These are phyloP conservation scores for Vollenhovia emeryi DNA, from an alignment of 1,140 invertebrate genomes.

Conservation along the genomic window DNA sequence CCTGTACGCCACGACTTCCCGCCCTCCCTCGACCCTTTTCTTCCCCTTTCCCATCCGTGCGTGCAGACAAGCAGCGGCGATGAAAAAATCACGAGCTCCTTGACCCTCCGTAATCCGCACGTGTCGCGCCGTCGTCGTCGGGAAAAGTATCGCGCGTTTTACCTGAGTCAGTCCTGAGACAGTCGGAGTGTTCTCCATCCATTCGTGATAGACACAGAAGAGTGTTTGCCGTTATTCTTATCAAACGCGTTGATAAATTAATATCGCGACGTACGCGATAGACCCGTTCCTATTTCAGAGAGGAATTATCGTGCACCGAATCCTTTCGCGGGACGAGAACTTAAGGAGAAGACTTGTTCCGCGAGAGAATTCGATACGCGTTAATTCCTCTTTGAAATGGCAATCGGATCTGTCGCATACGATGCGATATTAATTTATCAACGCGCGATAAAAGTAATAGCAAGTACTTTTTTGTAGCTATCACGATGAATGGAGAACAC, in stretches of 20 bases:
- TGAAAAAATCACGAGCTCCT: conserved; percentile 55
- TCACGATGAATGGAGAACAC: not conserved
- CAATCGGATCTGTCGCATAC: not conserved
- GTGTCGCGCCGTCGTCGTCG: conserved; percentile 3
- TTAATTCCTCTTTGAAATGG: not conserved
- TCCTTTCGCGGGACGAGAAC: too few species aligned
- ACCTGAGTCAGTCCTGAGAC: too few species aligned
- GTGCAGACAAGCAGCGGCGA: conserved; percentile 16
- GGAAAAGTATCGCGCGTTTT: conserved; percentile 15
- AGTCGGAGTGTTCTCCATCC: too few species aligned
- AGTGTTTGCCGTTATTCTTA: too few species aligned
- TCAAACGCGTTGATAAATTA: too few species aligned
- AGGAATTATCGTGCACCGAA: too few species aligned
- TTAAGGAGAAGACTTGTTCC: too few species aligned
- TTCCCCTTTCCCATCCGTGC: not conserved
- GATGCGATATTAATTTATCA: not conserved
- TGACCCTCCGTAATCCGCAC: conserved; percentile 46
- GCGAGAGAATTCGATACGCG: not conserved
- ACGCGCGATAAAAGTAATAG: not conserved
- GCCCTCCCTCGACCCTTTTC: conserved; percentile 14
- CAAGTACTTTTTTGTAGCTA: not conserved
- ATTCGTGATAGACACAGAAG: too few species aligned
- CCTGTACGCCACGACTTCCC: conserved; percentile 46
- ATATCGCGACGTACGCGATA: too few species aligned
- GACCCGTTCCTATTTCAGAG: too few species aligned